phyloP scores from a whole-genome alignment of 2,113 vertebrate species.

The Rhodinocichla rosea region DNA sequence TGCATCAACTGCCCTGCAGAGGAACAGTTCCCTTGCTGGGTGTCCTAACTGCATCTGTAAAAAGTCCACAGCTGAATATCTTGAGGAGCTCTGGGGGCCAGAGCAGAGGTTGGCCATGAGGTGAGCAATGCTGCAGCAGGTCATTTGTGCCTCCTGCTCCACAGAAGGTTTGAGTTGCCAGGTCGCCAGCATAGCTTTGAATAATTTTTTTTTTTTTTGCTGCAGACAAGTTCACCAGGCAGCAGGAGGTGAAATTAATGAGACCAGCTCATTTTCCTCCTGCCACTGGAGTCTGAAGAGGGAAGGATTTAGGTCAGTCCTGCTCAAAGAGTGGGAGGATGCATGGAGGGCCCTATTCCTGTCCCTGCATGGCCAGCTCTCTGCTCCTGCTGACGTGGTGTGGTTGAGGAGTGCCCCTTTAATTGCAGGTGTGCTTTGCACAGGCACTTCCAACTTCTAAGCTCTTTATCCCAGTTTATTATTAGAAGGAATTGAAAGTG shows the following conservation, averaged over 20 bases:
- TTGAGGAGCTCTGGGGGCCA: not conserved
- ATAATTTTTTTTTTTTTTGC: not conserved
- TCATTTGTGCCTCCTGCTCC: not conserved
- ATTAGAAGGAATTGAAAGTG: not conserved
- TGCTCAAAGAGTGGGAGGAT: not conserved
- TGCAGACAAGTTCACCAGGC: not conserved
- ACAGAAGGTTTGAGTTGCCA: not conserved
- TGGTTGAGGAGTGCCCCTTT: not conserved
- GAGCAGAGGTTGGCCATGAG: not conserved
- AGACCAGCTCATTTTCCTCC: not conserved
- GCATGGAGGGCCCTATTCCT: not conserved
- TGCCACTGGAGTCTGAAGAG: not conserved
- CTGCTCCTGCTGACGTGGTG: not conserved
- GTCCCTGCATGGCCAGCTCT: not conserved
- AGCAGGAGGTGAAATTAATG: slow-evolving; percentile 35
- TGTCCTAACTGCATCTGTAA: not conserved
- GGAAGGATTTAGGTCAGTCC: slow-evolving; percentile 18
- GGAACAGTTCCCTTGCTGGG: not conserved
- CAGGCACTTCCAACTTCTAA: not conserved
- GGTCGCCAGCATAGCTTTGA: not conserved
- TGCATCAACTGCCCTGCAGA: not conserved
- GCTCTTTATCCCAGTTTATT: not conserved
- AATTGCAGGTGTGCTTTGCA: not conserved
- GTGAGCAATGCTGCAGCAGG: not conserved
- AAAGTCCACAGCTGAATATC: not conserved